Conservation (phyloP, 2,113 vertebrate genomes). For the Axis porcinus region DNA sequence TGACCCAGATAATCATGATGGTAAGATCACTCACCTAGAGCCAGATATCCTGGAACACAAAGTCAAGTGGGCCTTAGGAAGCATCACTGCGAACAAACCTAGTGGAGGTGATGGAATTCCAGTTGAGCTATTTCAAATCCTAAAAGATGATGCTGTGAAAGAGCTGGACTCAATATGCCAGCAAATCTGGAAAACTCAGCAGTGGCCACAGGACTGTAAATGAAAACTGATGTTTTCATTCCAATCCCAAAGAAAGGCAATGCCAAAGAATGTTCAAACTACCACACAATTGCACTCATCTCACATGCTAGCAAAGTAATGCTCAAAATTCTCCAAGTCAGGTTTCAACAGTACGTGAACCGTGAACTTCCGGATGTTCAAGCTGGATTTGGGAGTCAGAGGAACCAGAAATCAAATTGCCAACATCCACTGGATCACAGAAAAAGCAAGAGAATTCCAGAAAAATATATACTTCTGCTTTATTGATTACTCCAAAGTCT, state of each 20-base stretch:
- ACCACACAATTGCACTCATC: background rate
- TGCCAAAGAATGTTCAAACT: background rate
- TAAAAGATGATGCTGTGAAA: background rate
- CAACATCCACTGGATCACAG: accelerated
- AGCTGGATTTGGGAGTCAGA: background rate
- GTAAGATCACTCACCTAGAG: background rate
- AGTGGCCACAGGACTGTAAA: background rate
- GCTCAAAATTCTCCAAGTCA: background rate
- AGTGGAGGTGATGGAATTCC: background rate
- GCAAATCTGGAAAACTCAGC: background rate
- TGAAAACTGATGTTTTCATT: background rate
- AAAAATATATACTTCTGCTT: background rate
- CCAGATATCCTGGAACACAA: background rate
- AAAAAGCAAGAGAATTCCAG: background rate
- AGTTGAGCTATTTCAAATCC: background rate
- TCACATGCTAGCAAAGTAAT: background rate
- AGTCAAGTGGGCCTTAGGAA: background rate
- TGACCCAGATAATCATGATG: background rate
- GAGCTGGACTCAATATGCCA: background rate
- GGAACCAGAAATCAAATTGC: background rate
- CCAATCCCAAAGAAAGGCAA: background rate
- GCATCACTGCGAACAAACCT: background rate
- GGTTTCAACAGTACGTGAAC: background rate
- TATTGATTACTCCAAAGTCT: background rate
- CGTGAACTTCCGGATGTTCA: background rate